These are phyloP conservation scores for Peromyscus aztecus DNA, from an alignment of 2,797 vertebrate species.

Conservation along the genomic window DNA sequence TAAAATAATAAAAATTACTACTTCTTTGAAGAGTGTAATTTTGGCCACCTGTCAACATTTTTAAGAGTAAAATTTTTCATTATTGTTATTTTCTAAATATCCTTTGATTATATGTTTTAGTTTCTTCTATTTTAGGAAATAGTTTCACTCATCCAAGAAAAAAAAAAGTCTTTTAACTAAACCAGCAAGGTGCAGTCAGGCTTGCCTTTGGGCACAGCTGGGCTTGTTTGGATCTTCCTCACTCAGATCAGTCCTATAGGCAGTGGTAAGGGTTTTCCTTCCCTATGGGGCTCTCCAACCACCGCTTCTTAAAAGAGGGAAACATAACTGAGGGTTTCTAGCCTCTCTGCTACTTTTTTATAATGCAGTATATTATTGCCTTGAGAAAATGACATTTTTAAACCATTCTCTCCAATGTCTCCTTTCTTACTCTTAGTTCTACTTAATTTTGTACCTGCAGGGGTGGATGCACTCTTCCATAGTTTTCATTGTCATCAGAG, in stretches of 20 bases:
- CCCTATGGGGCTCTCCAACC: neutral
- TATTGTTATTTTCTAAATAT: slow-evolving; percentile 74
- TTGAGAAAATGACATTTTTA: slow-evolving; percentile 19
- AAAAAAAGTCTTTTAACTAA: slow-evolving; percentile 34
- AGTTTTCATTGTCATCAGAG: neutral
- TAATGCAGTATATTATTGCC: neutral
- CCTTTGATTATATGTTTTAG: slow-evolving; percentile 69
- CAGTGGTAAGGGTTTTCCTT: neutral
- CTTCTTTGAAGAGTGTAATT: slow-evolving; percentile 46
- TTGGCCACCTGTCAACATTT: slow-evolving; percentile 65
- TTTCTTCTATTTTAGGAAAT: slow-evolving; percentile 69
- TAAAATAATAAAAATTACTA: slow-evolving; percentile 18
- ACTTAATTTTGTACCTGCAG: neutral
- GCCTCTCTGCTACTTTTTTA: neutral
- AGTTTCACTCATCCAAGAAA: slow-evolving; percentile 25
- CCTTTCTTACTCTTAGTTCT: neutral
- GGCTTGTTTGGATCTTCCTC: neutral
- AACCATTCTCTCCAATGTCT: neutral
- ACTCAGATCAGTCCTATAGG: neutral
- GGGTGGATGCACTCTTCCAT: neutral
- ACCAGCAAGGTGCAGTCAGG: neutral
- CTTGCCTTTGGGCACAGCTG: slow-evolving; percentile 12
- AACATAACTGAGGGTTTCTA: neutral
- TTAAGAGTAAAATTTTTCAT: slow-evolving; percentile 66
- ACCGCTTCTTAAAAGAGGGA: slow-evolving; percentile 38